Conservation (phyloP, 2,888 invertebrate genomes). For the Listrodromus nycthemerus region DNA sequence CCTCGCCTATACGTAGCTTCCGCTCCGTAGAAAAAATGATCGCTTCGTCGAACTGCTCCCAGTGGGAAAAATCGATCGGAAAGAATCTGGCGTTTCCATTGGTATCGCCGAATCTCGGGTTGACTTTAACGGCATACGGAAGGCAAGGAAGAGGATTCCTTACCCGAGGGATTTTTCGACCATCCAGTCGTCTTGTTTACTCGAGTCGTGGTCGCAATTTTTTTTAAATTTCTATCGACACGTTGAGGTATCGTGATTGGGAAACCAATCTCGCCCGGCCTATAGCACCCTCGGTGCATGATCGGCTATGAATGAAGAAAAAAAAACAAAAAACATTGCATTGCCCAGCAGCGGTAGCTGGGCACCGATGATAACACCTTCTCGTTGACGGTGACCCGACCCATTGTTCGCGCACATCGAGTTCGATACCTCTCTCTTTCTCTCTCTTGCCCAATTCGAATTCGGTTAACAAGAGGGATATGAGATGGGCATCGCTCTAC, state of each 20-base stretch:
- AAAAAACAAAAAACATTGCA: not conserved
- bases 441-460: slow-evolving; percentile 44
- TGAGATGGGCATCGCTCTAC: slow-evolving; percentile 23
- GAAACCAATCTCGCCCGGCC: slow-evolving; percentile 2
- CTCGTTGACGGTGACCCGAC: slow-evolving; percentile 34
- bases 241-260: slow-evolving; percentile 44
- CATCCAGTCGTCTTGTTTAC: slow-evolving; percentile 65
- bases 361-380: slow-evolving; percentile 49
- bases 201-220: not conserved
- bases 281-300: slow-evolving; percentile 34
- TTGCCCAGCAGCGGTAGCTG: slow-evolving; percentile 30
- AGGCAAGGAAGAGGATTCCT: slow-evolving; percentile 27
- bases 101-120: not conserved
- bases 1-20: not conserved
- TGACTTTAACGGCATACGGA: not conserved
- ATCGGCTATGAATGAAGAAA: slow-evolving; percentile 52
- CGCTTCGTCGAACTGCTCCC: slow-evolving; percentile 22
- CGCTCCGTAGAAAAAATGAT: not conserved
- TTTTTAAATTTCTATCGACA: slow-evolving; percentile 4
- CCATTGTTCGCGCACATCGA: slow-evolving; percentile 39
- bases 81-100: slow-evolving; percentile 35
- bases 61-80: slow-evolving; percentile 58
- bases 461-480: slow-evolving; percentile 53
- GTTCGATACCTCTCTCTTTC: slow-evolving; percentile 42
- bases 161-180: slow-evolving; percentile 60